Evolutionary conservation across 1,140 invertebrate species (phyloP).

Genomic region (Drosophila tani): DNA sequence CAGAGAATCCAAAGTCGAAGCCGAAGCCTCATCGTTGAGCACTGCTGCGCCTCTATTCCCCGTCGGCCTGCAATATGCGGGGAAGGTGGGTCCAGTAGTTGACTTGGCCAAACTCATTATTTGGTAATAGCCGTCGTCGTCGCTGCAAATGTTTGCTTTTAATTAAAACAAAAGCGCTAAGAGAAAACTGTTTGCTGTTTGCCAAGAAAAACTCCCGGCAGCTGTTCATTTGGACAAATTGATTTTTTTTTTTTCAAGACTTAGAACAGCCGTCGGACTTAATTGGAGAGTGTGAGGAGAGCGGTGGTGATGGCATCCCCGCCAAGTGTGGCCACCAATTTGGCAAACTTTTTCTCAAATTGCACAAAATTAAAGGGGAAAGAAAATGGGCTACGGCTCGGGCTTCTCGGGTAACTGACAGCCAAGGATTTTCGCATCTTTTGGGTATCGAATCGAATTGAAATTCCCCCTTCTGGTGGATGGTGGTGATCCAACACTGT

Average conservation of each 20-base stretch:
- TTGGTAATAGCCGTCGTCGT: conserved; percentile 28
- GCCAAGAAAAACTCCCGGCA: conserved; percentile 30
- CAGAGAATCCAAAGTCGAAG: neutral
- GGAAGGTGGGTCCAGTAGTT: conserved; percentile 4
- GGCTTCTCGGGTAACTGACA: conserved; percentile 5
- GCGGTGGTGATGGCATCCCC: neutral
- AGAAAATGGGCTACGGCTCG: neutral
- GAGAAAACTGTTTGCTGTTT: conserved; percentile 12
- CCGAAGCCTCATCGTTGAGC: neutral
- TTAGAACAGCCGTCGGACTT: conserved; percentile 15
- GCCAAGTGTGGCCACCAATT: conserved; percentile 37
- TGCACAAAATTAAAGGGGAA: conserved; percentile 15
- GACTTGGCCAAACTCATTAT: conserved; percentile 36
- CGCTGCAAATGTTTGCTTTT: conserved; percentile 39
- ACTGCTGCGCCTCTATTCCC: neutral
- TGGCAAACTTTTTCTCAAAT: conserved; percentile 30
- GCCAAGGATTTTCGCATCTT: conserved; percentile 19
- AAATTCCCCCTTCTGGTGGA: neutral
- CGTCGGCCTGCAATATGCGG: neutral
- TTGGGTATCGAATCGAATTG: conserved; percentile 25
- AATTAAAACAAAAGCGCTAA: conserved; percentile 35
- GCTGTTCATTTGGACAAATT: conserved; percentile 34
- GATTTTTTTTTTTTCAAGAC: conserved; percentile 23
- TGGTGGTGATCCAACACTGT: conserved; percentile 25
- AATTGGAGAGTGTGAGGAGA: conserved; percentile 25